Evolutionary conservation across 2,797 vertebrate genomes (phyloP).

Genomic region (Sebastes trivittatus): DNA sequence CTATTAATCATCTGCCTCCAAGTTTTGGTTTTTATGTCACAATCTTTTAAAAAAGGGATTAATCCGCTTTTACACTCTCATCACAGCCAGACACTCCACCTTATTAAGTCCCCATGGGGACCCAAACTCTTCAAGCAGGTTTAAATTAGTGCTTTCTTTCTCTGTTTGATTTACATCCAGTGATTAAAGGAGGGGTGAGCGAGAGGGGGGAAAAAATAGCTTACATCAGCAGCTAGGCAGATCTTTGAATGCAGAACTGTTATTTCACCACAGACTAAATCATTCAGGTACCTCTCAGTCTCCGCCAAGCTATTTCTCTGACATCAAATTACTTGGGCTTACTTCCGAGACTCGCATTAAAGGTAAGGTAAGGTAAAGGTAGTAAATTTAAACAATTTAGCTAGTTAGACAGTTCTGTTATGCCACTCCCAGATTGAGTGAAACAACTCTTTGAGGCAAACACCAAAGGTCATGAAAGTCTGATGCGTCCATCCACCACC

Average conservation of each 20-base stretch:
- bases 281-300: slow-evolving; percentile 42
- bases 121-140: slow-evolving; percentile 69
- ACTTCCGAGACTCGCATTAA: slow-evolving; percentile 8
- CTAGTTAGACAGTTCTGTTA: background rate
- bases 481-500: background rate
- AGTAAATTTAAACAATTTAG: background rate
- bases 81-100: slow-evolving; percentile 64
- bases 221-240: slow-evolving; percentile 61
- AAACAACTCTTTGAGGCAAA: background rate
- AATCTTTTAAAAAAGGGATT: slow-evolving; percentile 69
- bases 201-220: slow-evolving; percentile 27
- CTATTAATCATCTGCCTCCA: slow-evolving; percentile 70
- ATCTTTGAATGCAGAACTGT: slow-evolving; percentile 57
- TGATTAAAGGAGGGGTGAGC: slow-evolving; percentile 55
- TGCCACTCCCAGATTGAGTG: background rate
- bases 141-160: slow-evolving; percentile 73
- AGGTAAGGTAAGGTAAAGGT: background rate
- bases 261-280: slow-evolving; percentile 47
- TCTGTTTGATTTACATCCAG: slow-evolving; percentile 70
- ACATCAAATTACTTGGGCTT: slow-evolving; percentile 20
- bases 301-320: slow-evolving; percentile 28
- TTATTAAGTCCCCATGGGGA: slow-evolving; percentile 71
- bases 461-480: background rate
- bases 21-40: slow-evolving; percentile 69
- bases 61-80: slow-evolving; percentile 69